Conservation (phyloP, 2,888 invertebrate species). For the Tanaodytes sp. region DNA sequence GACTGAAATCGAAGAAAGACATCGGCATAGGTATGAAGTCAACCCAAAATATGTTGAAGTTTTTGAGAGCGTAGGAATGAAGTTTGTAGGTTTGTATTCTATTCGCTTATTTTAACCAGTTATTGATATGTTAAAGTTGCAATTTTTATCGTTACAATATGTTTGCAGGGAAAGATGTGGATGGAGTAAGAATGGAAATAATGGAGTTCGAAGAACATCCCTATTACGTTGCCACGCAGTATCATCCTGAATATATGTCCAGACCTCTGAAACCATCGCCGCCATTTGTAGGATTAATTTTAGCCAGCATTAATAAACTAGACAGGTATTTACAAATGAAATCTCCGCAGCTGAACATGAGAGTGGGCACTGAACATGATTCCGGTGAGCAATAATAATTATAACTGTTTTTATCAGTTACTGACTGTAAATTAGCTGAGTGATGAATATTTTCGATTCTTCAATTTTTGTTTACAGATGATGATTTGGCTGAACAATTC, state of each 20-base stretch:
- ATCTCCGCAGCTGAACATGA: conserved; percentile 10
- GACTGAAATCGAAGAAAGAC: conserved; percentile 90
- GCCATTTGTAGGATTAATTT: conserved; percentile 93
- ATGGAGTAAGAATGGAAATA: conserved; percentile 93
- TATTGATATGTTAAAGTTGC: too few relatives aligned
- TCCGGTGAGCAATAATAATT: conserved; percentile 30
- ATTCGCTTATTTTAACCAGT: too few relatives aligned
- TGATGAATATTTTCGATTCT: too few relatives aligned
- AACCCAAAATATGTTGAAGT: conserved; percentile 88
- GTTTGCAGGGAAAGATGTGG: conserved; percentile 81
- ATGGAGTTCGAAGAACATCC: conserved; percentile 90
- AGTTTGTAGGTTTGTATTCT: conserved; percentile 83
- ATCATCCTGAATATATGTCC: conserved; percentile 97
- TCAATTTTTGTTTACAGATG: too few relatives aligned
- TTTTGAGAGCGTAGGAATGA: conserved; percentile 87
- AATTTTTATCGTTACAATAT: too few relatives aligned
- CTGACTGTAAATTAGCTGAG: too few relatives aligned
- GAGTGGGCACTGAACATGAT: conserved; percentile 41
- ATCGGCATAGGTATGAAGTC: conserved; percentile 97
- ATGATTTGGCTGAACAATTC: too few relatives aligned
- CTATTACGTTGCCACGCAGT: conserved; percentile 96
- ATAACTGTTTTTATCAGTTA: too few relatives aligned
- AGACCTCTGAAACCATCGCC: conserved; percentile 93
- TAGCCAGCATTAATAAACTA: conserved; percentile 88
- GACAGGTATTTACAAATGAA: conserved; percentile 24